A percentile compares a stretch with the other conserved stretches of the same genome.
These are phyloP conservation scores for Vanessa cardui DNA, from an alignment of 2,888 invertebrate genomes.

Conservation along the genomic window DNA sequence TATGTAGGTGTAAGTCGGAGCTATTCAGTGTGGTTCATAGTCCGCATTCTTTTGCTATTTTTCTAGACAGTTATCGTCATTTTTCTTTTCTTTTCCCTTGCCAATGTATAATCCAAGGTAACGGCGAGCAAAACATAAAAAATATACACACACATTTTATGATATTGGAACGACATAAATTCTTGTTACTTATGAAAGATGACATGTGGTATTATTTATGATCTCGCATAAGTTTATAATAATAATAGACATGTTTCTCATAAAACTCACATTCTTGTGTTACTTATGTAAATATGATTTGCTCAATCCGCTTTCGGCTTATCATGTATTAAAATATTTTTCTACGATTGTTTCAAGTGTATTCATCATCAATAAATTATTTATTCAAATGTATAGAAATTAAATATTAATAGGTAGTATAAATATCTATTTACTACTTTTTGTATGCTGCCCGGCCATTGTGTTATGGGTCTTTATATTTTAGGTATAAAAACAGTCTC, in stretches of 20 bases:
- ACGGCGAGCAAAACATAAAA: slow-evolving; percentile 18
- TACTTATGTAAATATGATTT: too few species aligned
- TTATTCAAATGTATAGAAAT: too few species aligned
- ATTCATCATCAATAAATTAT: too few species aligned
- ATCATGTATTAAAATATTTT: too few species aligned
- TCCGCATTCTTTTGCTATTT: neutral
- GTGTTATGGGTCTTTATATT: too few species aligned
- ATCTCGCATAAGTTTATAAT: slow-evolving; percentile 9
- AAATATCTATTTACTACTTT: too few species aligned
- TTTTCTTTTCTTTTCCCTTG: neutral
- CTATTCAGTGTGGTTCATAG: neutral
- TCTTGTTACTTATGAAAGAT: slow-evolving; percentile 16
- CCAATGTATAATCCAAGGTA: neutral
- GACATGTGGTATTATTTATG: slow-evolving; percentile 12
- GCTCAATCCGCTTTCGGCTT: too few species aligned
- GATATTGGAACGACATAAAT: slow-evolving; percentile 21
- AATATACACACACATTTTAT: slow-evolving; percentile 8
- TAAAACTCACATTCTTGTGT: neutral
- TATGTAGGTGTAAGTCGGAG: neutral
- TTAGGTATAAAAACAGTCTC: too few species aligned
- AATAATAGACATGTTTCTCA: neutral
- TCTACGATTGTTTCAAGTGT: too few species aligned
- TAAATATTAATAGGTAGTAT: too few species aligned
- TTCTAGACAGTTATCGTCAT: neutral
- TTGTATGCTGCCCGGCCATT: too few species aligned